Percentiles rank a stretch among this genome's conserved stretches.
phyloP scores from a whole-genome alignment of 2,888 invertebrate species.

The Biston betularia region DNA sequence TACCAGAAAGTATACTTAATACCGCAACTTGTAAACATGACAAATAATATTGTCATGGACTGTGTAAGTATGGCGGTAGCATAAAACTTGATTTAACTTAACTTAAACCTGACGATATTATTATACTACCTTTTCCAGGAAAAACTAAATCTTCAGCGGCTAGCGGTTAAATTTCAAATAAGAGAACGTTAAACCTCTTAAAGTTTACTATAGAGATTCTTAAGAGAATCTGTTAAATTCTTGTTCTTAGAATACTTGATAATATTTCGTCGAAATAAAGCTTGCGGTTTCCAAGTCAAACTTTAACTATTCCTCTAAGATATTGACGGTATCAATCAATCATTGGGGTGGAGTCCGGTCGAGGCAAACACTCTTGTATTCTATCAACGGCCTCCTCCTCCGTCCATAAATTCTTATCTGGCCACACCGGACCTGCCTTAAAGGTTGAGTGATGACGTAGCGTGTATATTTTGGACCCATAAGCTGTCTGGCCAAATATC shows the following conservation, averaged over 20 bases:
- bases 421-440: constrained; percentile 64
- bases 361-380: constrained; percentile 72
- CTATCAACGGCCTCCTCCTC: constrained; percentile 74
- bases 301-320: constrained; percentile 61
- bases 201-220: background rate
- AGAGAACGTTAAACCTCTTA: too few relatives aligned
- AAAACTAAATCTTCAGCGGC: too few relatives aligned
- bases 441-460: constrained; percentile 76
- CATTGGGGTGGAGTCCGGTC: constrained; percentile 64
- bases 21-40: too few relatives aligned
- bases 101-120: too few relatives aligned
- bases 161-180: background rate
- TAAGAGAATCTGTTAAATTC: background rate
- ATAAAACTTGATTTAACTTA: too few relatives aligned
- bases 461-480: constrained; percentile 64
- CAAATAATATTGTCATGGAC: too few relatives aligned
- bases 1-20: too few relatives aligned
- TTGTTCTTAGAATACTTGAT: background rate
- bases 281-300: constrained; percentile 33
- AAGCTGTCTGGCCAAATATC: constrained; percentile 53
- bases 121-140: too few relatives aligned
- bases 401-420: constrained; percentile 81
- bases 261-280: constrained; percentile 14
- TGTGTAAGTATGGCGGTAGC: too few relatives aligned
- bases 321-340: constrained; percentile 71